Evolutionary conservation across 2,113 vertebrate species (phyloP).

Genomic region (Telmatochromis sp.): DNA sequence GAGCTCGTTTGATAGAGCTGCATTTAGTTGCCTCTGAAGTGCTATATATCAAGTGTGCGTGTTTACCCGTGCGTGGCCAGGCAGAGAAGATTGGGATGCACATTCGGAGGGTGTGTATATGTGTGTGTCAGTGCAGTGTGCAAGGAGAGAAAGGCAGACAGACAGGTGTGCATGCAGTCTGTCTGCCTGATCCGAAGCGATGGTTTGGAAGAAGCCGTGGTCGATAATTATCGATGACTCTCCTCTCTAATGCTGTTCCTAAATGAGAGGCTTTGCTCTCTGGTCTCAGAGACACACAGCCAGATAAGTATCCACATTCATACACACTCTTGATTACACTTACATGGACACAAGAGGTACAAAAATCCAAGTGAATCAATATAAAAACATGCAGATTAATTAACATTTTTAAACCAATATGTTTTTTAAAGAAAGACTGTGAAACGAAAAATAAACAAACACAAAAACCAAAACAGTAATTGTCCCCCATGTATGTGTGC

Average conservation of each 20-base stretch:
- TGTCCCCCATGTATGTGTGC: too few relatives aligned
- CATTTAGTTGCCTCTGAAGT: constrained; percentile 26
- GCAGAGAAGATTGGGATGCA: neutral
- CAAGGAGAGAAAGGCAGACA: neutral
- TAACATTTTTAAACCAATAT: neutral
- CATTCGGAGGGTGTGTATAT: neutral
- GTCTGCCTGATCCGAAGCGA: constrained; percentile 28
- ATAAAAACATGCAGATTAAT: neutral
- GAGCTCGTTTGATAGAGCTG: constrained; percentile 26
- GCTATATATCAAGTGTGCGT: constrained; percentile 15
- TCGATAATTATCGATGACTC: constrained; percentile 55
- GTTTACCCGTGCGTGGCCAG: neutral
- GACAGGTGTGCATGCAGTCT: constrained; percentile 7
- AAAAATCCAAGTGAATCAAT: neutral
- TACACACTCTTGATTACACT: neutral
- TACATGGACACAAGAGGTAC: neutral
- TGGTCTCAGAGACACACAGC: neutral
- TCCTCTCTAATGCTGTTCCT: constrained; percentile 21
- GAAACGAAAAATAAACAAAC: neutral
- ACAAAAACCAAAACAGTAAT: neutral
- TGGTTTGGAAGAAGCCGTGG: constrained; percentile 26
- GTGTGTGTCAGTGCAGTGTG: neutral
- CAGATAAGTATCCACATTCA: neutral
- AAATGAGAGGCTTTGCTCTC: constrained; percentile 42
- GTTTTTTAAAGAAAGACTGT: neutral